phyloP scores from a whole-genome alignment of 2,888 invertebrate genomes.

The Epinotia bilunana region DNA sequence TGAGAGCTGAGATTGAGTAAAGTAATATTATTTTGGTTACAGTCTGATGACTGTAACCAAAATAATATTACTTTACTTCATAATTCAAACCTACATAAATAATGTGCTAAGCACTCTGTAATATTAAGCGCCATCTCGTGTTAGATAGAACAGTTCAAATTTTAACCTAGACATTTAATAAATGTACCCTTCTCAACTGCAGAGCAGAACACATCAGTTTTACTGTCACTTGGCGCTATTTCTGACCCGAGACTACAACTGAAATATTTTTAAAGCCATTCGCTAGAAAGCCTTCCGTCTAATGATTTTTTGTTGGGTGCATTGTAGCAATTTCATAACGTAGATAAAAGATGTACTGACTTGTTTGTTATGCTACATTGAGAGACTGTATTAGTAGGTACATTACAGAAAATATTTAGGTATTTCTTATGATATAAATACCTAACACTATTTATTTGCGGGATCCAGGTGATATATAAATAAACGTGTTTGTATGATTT shows the following conservation, averaged over 20 bases:
- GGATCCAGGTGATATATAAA: neutral
- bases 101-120: constrained; percentile 14
- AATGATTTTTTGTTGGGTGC: constrained; percentile 46
- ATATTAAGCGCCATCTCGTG: constrained; percentile 27
- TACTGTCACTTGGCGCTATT: constrained; percentile 78
- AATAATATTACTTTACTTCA: neutral
- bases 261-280: constrained; percentile 81
- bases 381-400: no score
- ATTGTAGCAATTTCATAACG: neutral
- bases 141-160: constrained; percentile 29
- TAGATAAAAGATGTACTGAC: neutral
- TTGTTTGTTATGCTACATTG: no score
- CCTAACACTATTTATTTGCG: no score
- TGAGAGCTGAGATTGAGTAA: no score
- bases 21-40: no score
- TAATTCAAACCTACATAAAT: neutral
- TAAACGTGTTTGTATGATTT: constrained; percentile 26
- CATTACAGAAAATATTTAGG: no score
- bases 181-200: constrained; percentile 70
- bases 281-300: constrained; percentile 75
- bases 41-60: neutral
- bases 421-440: no score
- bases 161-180: constrained; percentile 62
- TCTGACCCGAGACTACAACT: constrained; percentile 77
- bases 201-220: constrained; percentile 74